Evolutionary conservation across 2,113 vertebrate species (phyloP).

Genomic region (Pluvialis apricaria): DNA sequence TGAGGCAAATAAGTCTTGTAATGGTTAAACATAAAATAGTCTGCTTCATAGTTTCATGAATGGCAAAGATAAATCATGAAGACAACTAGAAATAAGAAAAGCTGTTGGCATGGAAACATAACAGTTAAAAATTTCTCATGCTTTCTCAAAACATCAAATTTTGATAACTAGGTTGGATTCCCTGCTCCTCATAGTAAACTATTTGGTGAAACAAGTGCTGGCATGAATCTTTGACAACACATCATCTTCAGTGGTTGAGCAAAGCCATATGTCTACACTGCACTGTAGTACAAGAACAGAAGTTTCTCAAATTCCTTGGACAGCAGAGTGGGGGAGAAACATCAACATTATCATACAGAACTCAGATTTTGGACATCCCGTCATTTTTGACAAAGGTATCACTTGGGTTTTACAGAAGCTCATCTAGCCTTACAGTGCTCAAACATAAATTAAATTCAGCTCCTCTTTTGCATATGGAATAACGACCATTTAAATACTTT

Average conservation of each 20-base stretch:
- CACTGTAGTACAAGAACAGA: background rate
- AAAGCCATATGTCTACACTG: background rate
- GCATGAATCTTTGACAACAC: background rate
- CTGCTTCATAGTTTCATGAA: background rate
- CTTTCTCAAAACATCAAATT: slow-evolving; percentile 17
- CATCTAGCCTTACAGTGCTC: background rate
- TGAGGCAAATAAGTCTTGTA: background rate
- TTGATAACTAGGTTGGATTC: slow-evolving; percentile 42
- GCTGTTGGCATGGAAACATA: slow-evolving; percentile 42
- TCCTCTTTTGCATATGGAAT: background rate
- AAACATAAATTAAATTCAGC: background rate
- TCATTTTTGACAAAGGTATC: background rate
- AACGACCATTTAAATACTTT: background rate
- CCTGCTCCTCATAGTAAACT: background rate
- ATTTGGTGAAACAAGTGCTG: slow-evolving; percentile 2
- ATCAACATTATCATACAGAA: background rate
- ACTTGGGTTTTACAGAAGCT: background rate
- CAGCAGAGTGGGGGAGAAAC: background rate
- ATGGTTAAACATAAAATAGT: background rate
- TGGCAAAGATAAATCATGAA: slow-evolving; percentile 1
- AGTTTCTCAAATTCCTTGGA: background rate
- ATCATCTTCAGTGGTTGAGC: background rate
- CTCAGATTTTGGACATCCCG: background rate
- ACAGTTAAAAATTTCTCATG: slow-evolving; percentile 24
- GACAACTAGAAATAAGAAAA: background rate